A percentile compares a stretch with the other conserved stretches of the same genome.
Conservation (phyloP, 2,113 vertebrate species). For the Sebastes schlegelii region DNA sequence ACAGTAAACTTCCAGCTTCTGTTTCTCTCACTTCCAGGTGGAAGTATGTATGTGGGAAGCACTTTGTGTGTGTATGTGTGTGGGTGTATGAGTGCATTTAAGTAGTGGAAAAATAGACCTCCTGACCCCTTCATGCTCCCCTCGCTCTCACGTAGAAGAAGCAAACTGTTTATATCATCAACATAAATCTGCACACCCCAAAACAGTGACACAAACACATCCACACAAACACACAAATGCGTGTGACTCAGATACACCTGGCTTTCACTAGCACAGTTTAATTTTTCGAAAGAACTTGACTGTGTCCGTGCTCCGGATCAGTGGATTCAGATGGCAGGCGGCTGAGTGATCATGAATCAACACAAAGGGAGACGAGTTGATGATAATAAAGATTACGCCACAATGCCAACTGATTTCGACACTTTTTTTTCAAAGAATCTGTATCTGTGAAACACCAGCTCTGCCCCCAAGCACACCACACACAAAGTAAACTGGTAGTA, state of each 20-base stretch:
- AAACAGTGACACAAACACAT: constrained; percentile 23
- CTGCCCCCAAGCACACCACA: background rate
- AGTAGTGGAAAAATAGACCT: constrained; percentile 49
- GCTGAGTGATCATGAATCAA: constrained; percentile 22
- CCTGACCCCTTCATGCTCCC: constrained; percentile 42
- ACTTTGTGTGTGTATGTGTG: constrained; percentile 54
- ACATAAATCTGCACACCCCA: constrained; percentile 23
- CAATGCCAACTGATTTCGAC: background rate
- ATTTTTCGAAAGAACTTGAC: constrained; percentile 7
- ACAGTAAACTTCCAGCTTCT: constrained; percentile 84
- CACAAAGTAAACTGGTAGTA: background rate
- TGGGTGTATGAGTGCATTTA: constrained; percentile 30
- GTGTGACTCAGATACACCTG: constrained; percentile 47
- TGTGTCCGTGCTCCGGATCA: constrained; percentile 11
- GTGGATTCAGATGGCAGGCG: constrained; percentile 13
- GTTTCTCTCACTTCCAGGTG: constrained; percentile 82
- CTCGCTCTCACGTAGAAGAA: constrained; percentile 50
- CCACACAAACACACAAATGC: background rate
- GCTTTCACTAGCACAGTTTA: constrained; percentile 28
- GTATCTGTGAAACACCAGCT: background rate
- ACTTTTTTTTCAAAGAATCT: background rate
- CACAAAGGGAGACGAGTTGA: background rate
- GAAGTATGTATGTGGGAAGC: constrained; percentile 75
- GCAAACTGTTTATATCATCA: constrained; percentile 61
- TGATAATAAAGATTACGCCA: background rate